These are phyloP conservation scores for Cebidichthys violaceus DNA, from an alignment of 2,113 vertebrate genomes.

Conservation along the genomic window DNA sequence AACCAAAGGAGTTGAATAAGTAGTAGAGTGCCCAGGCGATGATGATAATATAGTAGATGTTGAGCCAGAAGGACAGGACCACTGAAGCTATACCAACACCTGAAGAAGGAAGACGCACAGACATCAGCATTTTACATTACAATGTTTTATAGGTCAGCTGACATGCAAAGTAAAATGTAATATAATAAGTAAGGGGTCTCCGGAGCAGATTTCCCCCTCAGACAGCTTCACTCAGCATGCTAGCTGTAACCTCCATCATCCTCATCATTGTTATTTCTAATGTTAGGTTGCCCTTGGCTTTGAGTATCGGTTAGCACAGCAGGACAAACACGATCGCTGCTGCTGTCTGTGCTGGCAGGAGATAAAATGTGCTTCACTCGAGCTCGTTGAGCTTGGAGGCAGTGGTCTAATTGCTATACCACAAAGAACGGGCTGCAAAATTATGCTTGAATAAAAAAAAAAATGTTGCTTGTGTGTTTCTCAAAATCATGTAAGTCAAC, in stretches of 20 bases:
- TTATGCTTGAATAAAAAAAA: slow-evolving; percentile 7
- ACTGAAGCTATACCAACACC: slow-evolving; percentile 91
- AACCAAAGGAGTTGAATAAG: slow-evolving; percentile 90
- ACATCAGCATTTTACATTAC: slow-evolving; percentile 1
- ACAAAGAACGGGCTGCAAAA: not conserved
- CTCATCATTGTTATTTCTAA: not conserved
- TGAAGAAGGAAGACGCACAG: slow-evolving; percentile 27
- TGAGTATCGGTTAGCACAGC: slow-evolving; percentile 23
- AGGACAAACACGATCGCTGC: not conserved
- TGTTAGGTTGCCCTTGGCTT: slow-evolving; percentile 30
- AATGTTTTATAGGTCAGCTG: not conserved
- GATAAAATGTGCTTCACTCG: slow-evolving; percentile 27
- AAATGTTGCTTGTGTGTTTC: not conserved
- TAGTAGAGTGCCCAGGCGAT: slow-evolving; percentile 95
- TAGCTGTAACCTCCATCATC: slow-evolving; percentile 1
- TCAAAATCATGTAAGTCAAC: not conserved
- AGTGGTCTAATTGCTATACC: slow-evolving; percentile 23
- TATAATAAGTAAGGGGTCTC: not conserved
- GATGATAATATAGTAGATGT: slow-evolving; percentile 94
- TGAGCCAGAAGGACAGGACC: slow-evolving; percentile 93
- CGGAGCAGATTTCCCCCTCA: not conserved
- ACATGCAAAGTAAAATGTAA: not conserved
- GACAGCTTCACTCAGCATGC: not conserved
- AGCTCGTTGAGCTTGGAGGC: slow-evolving; percentile 10
- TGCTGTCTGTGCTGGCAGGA: slow-evolving; percentile 29